A percentile compares a stretch with the other conserved stretches of the same genome.
Evolutionary conservation across 2,113 vertebrate species (phyloP).

Genomic region (Lucifuga dentata): DNA sequence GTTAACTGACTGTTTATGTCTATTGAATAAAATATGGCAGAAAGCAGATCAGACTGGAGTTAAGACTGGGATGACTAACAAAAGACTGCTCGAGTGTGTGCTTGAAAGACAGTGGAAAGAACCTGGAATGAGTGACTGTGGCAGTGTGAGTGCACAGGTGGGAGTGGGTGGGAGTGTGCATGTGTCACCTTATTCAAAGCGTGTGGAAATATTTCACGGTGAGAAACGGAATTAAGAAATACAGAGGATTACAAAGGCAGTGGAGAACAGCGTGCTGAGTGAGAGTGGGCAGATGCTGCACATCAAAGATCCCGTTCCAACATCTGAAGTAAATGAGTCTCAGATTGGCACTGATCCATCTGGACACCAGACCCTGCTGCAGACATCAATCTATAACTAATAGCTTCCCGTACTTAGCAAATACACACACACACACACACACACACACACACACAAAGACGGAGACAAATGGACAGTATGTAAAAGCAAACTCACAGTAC

Average conservation of each 20-base stretch:
- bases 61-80: slow-evolving; percentile 35
- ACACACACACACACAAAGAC: background rate
- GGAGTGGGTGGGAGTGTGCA: background rate
- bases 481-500: slow-evolving; percentile 66
- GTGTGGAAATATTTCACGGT: slow-evolving; percentile 3
- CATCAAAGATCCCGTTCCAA: slow-evolving; percentile 57
- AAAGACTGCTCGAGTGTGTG: slow-evolving; percentile 8
- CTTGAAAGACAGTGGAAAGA: background rate
- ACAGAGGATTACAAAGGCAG: slow-evolving; percentile 7
- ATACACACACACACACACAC: background rate
- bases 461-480: background rate
- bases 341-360: slow-evolving; percentile 53
- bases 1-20: slow-evolving; percentile 66
- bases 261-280: background rate
- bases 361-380: slow-evolving; percentile 47
- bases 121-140: slow-evolving; percentile 3
- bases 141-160: background rate
- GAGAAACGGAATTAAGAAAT: slow-evolving; percentile 26
- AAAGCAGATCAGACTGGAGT: slow-evolving; percentile 28
- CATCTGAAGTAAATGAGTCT: slow-evolving; percentile 62
- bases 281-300: slow-evolving; percentile 23
- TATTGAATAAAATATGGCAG: slow-evolving; percentile 69
- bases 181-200: background rate
- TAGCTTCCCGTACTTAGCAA: background rate
- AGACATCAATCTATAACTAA: slow-evolving; percentile 8